A percentile compares a stretch with the other conserved stretches of the same genome.
Evolutionary conservation across 2,888 invertebrate genomes (phyloP).

Genomic region (Leucozona laternaria): DNA sequence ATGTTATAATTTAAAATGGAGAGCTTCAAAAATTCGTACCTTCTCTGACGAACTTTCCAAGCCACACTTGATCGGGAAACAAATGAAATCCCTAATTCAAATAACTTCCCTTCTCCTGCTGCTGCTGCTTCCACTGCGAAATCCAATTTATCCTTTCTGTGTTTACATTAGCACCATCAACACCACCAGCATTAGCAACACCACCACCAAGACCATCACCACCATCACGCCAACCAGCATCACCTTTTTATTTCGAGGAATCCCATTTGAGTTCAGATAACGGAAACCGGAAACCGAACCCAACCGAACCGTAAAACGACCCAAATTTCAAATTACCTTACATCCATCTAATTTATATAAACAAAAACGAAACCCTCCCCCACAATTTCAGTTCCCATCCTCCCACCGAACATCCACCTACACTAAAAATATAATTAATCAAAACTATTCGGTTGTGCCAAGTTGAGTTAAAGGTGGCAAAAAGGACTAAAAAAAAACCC

Average conservation of each 20-base stretch:
- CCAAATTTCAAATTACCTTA: conserved; percentile 28
- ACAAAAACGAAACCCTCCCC: not conserved
- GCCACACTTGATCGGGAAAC: conserved; percentile 6
- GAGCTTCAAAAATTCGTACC: not conserved
- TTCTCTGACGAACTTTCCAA: not conserved
- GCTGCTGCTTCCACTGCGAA: not conserved
- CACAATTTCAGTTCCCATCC: not conserved
- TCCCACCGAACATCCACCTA: not conserved
- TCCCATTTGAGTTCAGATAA: conserved; percentile 30
- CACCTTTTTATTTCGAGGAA: not conserved
- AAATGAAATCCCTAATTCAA: conserved; percentile 20
- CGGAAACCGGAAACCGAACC: conserved; percentile 1
- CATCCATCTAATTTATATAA: conserved; percentile 17
- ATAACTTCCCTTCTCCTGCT: not conserved
- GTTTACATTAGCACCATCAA: conserved; percentile 13
- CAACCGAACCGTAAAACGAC: conserved; percentile 30
- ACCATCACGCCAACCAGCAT: not conserved
- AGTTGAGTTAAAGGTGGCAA: not conserved
- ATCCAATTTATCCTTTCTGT: conserved; percentile 32
- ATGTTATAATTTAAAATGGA: not conserved
- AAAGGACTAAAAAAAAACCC: conserved; percentile 20
- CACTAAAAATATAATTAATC: conserved; percentile 41
- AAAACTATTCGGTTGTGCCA: conserved; percentile 7
- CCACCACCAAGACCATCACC: not conserved
- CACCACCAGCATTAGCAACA: not conserved